phyloP scores from a whole-genome alignment of 2,113 vertebrate species.

The Stigmatopora argus region DNA sequence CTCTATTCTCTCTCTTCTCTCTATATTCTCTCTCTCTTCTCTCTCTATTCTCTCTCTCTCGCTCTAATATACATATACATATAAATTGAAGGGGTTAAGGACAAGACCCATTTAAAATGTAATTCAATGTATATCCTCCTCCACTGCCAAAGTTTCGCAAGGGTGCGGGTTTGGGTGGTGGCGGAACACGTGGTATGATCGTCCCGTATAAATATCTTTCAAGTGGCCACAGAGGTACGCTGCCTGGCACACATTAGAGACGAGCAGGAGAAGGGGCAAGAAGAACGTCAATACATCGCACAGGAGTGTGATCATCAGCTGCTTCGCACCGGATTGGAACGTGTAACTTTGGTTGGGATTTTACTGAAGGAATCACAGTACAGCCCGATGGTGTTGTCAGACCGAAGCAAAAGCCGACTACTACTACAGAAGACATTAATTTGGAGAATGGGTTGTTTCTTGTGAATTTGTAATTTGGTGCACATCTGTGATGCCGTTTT shows the following conservation, averaged over 20 bases:
- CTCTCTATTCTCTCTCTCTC: too few relatives aligned
- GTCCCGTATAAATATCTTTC: conserved; percentile 70
- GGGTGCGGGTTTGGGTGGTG: conserved; percentile 33
- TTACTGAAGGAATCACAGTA: not conserved
- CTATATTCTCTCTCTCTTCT: too few relatives aligned
- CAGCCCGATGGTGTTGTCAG: too few relatives aligned
- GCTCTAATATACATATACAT: too few relatives aligned
- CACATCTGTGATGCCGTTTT: not conserved
- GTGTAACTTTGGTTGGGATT: not conserved
- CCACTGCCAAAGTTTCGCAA: conserved; percentile 1
- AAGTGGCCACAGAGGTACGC: conserved; percentile 74
- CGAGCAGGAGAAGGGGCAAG: conserved; percentile 47
- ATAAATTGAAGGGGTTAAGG: too few relatives aligned
- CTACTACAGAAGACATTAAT: not conserved
- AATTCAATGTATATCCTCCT: too few relatives aligned
- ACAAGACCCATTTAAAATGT: too few relatives aligned
- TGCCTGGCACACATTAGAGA: conserved; percentile 63
- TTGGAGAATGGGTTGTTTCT: not conserved
- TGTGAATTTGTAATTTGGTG: not conserved
- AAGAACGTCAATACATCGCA: conserved; percentile 40
- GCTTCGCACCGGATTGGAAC: not conserved
- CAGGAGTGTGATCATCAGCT: conserved; percentile 22
- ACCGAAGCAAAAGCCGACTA: not conserved
- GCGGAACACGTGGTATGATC: conserved; percentile 73
- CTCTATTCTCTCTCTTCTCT: too few relatives aligned